Base-by-base conservation (phyloP, 2,113 vertebrate genomes). In the Indicator maculatus region DNA sequence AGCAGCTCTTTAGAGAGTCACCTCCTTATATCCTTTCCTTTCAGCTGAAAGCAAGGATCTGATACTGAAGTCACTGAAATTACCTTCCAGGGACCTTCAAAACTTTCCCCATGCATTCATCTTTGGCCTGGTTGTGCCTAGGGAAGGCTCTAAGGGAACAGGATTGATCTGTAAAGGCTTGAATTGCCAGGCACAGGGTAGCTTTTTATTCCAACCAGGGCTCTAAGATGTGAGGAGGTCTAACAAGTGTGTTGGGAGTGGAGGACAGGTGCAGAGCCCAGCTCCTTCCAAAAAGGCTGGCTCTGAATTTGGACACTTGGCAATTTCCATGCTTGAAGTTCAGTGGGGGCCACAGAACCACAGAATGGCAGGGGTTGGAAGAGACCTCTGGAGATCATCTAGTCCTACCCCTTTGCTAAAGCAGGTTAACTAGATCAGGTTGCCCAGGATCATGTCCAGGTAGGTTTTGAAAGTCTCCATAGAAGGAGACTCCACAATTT, bases 11-110 rank as follows among this genome's bases (percentile, higher is more conserved):
- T 91, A 83, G 86, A 85, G 70, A 84, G 79, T 95, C 87, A 93
- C 94, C 94, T 96, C 91, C 91, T 91, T 78, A 81, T 81, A 92
- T 93, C 93, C 94, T 88, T 91, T 69, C 90, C 78, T 95, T 96
- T 96, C 96, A 96, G 84, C 91, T 78, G 55, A 65, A 76, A 92
- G 79, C 41, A 12, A 59, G 84, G 73, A 93, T 88, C 78, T 89
- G 95, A 95, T 92, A 92, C 74, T 16, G 38, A 63, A 95, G 33
- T 27, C 66, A 21, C 21, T 33, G 27, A 58, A 89, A 76, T 78
- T 73, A 86, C 84, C 66, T 95, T 94, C 86, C 58, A 78, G 64
- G 69, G 94, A 85, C 85, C 96, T 97, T 95, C 77, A 89, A 26
- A 89, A 79, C 89, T 45, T 75, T 36, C 38, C 41, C 78, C 83